These are phyloP conservation scores for Tenthredo amoena DNA, from an alignment of 2,888 invertebrate genomes.

Conservation along the genomic window DNA sequence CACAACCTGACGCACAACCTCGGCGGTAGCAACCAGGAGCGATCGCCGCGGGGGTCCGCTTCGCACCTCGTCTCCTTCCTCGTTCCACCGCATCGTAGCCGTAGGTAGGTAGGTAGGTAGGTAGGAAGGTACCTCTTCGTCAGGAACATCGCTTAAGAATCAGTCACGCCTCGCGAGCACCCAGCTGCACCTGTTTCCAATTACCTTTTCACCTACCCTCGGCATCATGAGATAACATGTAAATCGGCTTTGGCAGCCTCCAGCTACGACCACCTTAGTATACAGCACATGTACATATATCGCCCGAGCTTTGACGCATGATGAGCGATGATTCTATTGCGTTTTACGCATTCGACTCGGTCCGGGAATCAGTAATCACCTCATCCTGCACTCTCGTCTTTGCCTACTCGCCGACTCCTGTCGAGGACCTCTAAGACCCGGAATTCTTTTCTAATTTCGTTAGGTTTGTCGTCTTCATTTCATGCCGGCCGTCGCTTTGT, in stretches of 20 bases:
- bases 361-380: slow-evolving; percentile 31
- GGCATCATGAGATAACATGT: slow-evolving; percentile 41
- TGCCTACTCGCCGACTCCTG: slow-evolving; percentile 13
- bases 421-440: neutral
- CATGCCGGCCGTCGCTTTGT: neutral
- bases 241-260: slow-evolving; percentile 47
- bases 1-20: slow-evolving; percentile 12
- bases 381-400: neutral
- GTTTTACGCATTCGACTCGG: slow-evolving; percentile 27
- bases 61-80: slow-evolving; percentile 49
- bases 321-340: slow-evolving; percentile 49
- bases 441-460: neutral
- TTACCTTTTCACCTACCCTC: slow-evolving; percentile 50
- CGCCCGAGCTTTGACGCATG: slow-evolving; percentile 14
- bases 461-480: neutral
- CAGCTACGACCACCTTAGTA: neutral
- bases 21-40: slow-evolving; percentile 26
- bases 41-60: slow-evolving; percentile 50
- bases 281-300: neutral
- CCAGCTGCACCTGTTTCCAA: slow-evolving; percentile 53
- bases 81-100: neutral
- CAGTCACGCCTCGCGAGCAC: slow-evolving; percentile 48
- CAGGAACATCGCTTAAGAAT: slow-evolving; percentile 44
- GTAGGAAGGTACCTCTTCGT: neutral
- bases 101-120: neutral